Conservation (phyloP, 2,113 vertebrate species). For the Eleginops maclovinus region DNA sequence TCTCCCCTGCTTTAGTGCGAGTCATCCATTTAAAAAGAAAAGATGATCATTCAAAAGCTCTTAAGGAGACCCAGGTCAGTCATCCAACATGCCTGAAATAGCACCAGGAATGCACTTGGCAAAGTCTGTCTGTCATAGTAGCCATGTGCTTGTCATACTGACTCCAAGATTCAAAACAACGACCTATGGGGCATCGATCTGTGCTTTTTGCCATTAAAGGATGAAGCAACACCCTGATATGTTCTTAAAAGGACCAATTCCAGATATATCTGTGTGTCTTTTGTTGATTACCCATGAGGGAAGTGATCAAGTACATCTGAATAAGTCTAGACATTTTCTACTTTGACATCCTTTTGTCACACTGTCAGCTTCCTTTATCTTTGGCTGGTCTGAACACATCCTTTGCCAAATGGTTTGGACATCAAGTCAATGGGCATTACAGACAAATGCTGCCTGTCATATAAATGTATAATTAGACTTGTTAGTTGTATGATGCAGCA, state of each 20-base stretch:
- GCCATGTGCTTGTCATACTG: constrained; percentile 75
- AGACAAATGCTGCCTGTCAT: constrained; percentile 35
- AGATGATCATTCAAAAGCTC: constrained; percentile 42
- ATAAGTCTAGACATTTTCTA: background rate
- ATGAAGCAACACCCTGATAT: constrained; percentile 10
- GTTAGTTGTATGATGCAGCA: constrained; percentile 34
- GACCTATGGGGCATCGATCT: constrained; percentile 20
- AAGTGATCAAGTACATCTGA: background rate
- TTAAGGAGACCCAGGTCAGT: constrained; percentile 54
- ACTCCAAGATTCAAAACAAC: constrained; percentile 75
- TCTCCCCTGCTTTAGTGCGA: constrained; percentile 36
- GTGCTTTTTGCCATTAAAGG: background rate
- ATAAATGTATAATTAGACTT: constrained; percentile 39
- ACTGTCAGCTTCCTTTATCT: background rate
- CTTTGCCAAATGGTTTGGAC: constrained; percentile 26
- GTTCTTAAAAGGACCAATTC: constrained; percentile 9
- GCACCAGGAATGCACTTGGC: constrained; percentile 71
- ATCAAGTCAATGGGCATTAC: constrained; percentile 36
- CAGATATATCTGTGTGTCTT: constrained; percentile 29
- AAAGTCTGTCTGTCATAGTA: constrained; percentile 64
- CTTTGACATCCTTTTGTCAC: background rate
- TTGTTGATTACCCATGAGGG: constrained; percentile 12
- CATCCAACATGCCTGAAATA: constrained; percentile 72
- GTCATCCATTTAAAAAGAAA: constrained; percentile 65
- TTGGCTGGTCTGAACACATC: background rate